phyloP scores from a whole-genome alignment of 2,113 vertebrate species.

The Dinomys branickii region DNA sequence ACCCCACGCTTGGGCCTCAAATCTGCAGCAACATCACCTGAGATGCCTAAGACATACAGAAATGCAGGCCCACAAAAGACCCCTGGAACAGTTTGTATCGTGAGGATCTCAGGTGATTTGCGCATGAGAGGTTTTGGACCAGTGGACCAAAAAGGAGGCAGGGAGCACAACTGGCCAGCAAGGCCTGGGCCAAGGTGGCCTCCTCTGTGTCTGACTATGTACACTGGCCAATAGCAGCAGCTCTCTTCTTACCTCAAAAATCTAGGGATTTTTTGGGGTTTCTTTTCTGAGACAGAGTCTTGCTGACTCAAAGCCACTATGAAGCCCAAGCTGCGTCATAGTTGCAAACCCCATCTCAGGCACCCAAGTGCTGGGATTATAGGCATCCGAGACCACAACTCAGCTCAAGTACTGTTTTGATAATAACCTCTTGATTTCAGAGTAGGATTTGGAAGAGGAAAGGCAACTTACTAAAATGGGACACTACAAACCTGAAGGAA shows the following conservation, averaged over 20 bases:
- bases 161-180: background rate
- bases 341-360: background rate
- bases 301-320: background rate
- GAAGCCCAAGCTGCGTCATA: background rate
- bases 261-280: background rate
- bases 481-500: background rate
- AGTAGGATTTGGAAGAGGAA: background rate
- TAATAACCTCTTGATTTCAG: slow-evolving; percentile 29
- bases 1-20: background rate
- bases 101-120: background rate
- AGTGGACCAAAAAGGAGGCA: background rate
- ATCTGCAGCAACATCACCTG: background rate
- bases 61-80: background rate
- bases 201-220: background rate
- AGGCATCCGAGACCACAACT: background rate
- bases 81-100: background rate
- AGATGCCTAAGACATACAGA: background rate
- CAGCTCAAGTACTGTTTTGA: background rate
- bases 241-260: slow-evolving; percentile 23
- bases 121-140: background rate
- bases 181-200: background rate
- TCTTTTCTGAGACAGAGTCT: background rate
- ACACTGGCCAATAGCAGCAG: background rate
- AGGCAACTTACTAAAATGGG: background rate
- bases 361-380: background rate